Percentiles rank a stretch among this genome's conserved stretches.
phyloP scores from a whole-genome alignment of 2,797 vertebrate species.

The Petrocephalus sullivani region DNA sequence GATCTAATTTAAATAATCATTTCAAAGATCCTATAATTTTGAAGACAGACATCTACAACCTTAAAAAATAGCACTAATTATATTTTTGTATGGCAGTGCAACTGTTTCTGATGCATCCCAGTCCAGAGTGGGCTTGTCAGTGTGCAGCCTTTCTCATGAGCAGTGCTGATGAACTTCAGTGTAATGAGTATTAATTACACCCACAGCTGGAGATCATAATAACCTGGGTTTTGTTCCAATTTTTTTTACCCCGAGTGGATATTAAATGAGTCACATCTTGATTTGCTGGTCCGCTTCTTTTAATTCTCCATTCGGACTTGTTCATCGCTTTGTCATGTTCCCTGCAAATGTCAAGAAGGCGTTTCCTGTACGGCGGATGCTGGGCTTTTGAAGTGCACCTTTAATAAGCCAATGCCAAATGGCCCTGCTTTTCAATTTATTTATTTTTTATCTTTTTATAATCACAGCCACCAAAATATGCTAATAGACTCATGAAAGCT shows the following conservation, averaged over 20 bases:
- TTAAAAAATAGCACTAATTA: too few relatives aligned
- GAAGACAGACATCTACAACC: too few relatives aligned
- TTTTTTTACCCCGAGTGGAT: neutral
- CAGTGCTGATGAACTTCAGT: neutral
- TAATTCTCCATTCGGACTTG: neutral
- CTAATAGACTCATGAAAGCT: neutral
- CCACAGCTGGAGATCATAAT: neutral
- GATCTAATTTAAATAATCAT: neutral
- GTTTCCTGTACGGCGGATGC: neutral
- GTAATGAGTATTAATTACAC: conserved; percentile 11
- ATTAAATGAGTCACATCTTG: conserved; percentile 2
- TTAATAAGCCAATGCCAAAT: neutral
- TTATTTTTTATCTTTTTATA: neutral
- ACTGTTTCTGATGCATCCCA: neutral
- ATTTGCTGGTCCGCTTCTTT: neutral
- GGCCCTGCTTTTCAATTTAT: neutral
- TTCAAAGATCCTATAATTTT: too few relatives aligned
- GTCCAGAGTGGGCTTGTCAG: neutral
- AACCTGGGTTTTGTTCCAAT: neutral
- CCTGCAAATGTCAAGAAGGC: neutral
- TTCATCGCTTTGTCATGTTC: neutral
- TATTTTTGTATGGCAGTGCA: neutral
- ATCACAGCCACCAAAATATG: neutral
- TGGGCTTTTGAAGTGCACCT: neutral
- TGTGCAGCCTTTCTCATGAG: neutral